Base-by-base conservation (phyloP, 1,140 invertebrate species). In the Archivesica marissinica region DNA sequence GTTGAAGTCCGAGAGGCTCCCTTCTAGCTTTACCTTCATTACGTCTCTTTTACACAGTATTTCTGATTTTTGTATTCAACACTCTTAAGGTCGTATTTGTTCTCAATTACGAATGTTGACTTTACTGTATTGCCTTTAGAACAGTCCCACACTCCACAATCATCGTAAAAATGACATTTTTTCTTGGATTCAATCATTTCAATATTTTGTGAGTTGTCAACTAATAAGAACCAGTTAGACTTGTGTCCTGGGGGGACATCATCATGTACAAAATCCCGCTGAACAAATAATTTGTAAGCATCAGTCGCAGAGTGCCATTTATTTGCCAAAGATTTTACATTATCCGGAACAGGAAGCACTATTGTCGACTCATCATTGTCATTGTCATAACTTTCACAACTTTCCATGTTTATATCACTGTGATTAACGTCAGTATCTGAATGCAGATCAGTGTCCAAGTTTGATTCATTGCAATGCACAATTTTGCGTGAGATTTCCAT, bases 191-290 rank as follows among this genome's bases (percentile, higher is more conserved):
- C 28, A 33, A 35, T 54, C n/a, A 38, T 75, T 1, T 3, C 0
- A 0, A 54, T 33, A 38, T 75, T 75, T 0, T 30, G 25, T 0
- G 4, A 20, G 30, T 54, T 75, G 28, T 75, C 72, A 52, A 75
- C 72, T 35, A 54, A n/a, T 23, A 56, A 28, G 72, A 35, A 75
- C 35, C 72, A 52, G 47, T 75, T 54, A 6, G 72, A 54, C 54
- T 75, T 75, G 25, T 75, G n/a, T 23, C 72, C 72, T 9, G 72
- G 28, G 7, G 72, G 72, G n/a, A 75, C 72, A n/a, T 75, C 13
- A 2, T 0, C 4, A 20, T 75, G 72, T 20, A 52, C 72, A 20
- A 35, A 11, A 28, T 75, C 33, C n/a, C 17, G n/a, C 1, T 33
- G 4, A 1, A 2, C 20, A 28, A 72, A 47, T 25, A 72, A 2